Evolutionary conservation across 2,113 vertebrate genomes (phyloP).

Genomic region (Syngnathus typhle): DNA sequence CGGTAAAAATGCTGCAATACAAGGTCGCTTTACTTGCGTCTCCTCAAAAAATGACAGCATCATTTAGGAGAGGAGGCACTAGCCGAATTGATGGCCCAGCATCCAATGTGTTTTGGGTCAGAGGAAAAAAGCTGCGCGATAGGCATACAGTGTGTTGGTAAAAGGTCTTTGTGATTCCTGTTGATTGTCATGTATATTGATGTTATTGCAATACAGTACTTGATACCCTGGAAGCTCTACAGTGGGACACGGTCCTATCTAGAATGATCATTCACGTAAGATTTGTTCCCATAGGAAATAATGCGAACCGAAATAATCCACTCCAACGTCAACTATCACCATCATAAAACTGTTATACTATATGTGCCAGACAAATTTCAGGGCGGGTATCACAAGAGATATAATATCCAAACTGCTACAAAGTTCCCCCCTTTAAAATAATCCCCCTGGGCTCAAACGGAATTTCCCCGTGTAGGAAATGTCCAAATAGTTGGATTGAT

Average conservation of each 20-base stretch:
- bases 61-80: neutral
- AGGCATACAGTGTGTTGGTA: neutral
- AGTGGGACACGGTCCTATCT: neutral
- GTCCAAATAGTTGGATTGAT: no score
- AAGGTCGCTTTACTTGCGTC: neutral
- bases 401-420: neutral
- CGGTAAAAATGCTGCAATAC: slow-evolving; percentile 1
- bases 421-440: neutral
- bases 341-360: neutral
- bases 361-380: neutral
- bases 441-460: neutral
- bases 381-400: neutral
- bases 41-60: neutral
- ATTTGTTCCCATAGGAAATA: neutral
- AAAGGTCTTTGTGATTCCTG: neutral
- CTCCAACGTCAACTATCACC: neutral
- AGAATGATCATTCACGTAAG: neutral
- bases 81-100: neutral
- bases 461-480: no score
- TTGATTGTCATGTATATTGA: neutral
- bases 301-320: neutral
- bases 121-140: neutral
- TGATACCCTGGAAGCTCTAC: neutral
- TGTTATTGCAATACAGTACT: neutral
- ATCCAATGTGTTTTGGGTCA: neutral